Evolutionary conservation across 2,113 vertebrate genomes (phyloP).

Genomic region (Cettia cetti): DNA sequence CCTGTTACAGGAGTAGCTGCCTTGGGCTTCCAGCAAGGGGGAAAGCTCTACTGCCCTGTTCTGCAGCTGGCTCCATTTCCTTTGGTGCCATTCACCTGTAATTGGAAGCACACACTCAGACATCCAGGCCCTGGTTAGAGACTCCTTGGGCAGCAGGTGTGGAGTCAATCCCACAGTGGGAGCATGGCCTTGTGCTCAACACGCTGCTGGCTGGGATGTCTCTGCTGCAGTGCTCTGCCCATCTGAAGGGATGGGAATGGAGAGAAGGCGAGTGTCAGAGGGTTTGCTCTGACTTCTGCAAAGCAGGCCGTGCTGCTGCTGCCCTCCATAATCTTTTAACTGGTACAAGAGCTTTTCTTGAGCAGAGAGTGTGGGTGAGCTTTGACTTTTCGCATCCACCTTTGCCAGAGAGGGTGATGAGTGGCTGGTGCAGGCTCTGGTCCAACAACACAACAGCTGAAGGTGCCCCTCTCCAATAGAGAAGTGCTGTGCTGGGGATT

Average conservation of each 20-base stretch:
- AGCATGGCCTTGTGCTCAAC: rapidly evolving
- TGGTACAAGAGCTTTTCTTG: neutral
- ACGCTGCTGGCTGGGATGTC: rapidly evolving
- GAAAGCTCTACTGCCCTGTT: neutral
- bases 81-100: neutral
- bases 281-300: neutral
- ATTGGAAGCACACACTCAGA: neutral
- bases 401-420: neutral
- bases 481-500: neutral
- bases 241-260: rapidly evolving
- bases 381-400: neutral
- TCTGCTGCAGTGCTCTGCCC: neutral
- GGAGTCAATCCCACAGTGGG: neutral
- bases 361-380: neutral
- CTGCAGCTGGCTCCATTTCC: neutral
- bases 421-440: neutral
- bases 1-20: neutral
- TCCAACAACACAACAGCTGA: neutral
- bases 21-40: neutral
- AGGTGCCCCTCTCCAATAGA: neutral
- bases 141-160: neutral
- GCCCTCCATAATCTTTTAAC: neutral
- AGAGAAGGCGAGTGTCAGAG: neutral
- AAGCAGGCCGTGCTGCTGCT: neutral
- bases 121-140: neutral